Base-by-base conservation (phyloP, 2,113 vertebrate species). In the Clarias macrocephalus region DNA sequence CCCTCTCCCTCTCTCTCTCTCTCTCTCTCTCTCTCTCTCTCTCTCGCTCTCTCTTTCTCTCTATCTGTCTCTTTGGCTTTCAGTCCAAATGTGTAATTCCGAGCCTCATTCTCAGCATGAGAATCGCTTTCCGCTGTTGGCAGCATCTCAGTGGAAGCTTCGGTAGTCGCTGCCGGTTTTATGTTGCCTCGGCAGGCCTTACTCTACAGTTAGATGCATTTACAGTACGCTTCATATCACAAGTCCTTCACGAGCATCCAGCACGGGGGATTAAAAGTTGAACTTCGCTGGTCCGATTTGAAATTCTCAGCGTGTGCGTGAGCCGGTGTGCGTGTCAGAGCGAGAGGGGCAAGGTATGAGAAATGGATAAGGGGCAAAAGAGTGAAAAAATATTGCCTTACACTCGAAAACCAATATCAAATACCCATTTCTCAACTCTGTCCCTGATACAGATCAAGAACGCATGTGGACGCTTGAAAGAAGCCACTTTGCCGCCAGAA, bases 381-480 rank as follows among this genome's bases (percentile, higher is more conserved):
- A 83, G 66, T 59, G 70, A 54, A 19, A 19, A 52, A 87, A 54
- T 16, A 30, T 75, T 25, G 25, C 42, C 80, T 62, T 72, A 19
- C 76, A 60, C 56, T 59, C 28, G 63, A 85, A 85, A 75, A 66
- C 25, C 80, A 48, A 89, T 68, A 62, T 89, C 76, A 63, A 62
- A 28, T 63, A 81, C 57, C 30, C 23, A 63, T 85, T 83, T 81
- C 21, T 25, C 63, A 23, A 73, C 57, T 59, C 52, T 42, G 23
- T 33, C 48, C 87, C 77, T 86, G 73, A 80, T 54, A 63, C 21
- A 13, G 16, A 57, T 85, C 52, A 52, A 73, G 75, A 85, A 85
- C 76, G 54, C 42, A 87, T 87, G 63, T 81, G 80, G 54, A 48
- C 12, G 54, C 62, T 82, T 86, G 63, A 83, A 83, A 54, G 62